phyloP scores from a whole-genome alignment of 2,797 vertebrate species.

The Bothrops alternatus region DNA sequence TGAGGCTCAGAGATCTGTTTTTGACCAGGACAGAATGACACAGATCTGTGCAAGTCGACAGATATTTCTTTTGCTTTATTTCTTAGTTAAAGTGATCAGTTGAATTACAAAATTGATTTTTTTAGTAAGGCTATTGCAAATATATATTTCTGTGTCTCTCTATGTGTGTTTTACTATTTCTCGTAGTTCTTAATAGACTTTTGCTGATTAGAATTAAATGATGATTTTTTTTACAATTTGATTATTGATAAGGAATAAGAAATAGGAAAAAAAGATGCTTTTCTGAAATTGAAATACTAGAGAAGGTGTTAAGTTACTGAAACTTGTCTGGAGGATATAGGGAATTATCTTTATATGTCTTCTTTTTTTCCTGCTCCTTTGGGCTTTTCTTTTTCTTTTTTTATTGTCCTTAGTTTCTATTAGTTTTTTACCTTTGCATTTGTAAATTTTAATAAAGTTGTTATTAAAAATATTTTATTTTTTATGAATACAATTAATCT shows the following conservation, averaged over 20 bases:
- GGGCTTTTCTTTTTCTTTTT: background rate
- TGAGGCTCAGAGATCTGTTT: background rate
- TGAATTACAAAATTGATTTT: background rate
- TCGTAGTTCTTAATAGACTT: background rate
- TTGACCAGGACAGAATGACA: background rate
- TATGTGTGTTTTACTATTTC: background rate
- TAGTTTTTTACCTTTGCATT: background rate
- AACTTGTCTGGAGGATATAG: background rate
- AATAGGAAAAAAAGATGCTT: background rate
- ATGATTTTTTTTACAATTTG: background rate
- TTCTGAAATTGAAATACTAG: background rate
- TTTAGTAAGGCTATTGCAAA: background rate
- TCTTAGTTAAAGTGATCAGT: background rate
- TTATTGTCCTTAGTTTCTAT: background rate
- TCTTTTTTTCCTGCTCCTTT: background rate
- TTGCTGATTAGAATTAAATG: background rate
- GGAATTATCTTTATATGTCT: background rate
- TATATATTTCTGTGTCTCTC: background rate
- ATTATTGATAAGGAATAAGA: background rate
- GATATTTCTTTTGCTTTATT: background rate
- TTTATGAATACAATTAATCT: background rate
- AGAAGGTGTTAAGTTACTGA: background rate
- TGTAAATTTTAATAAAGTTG: background rate
- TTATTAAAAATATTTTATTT: background rate
- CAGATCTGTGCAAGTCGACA: background rate